Evolutionary conservation across 2,888 invertebrate species (phyloP).

Genomic region (Prenolepis imparis): DNA sequence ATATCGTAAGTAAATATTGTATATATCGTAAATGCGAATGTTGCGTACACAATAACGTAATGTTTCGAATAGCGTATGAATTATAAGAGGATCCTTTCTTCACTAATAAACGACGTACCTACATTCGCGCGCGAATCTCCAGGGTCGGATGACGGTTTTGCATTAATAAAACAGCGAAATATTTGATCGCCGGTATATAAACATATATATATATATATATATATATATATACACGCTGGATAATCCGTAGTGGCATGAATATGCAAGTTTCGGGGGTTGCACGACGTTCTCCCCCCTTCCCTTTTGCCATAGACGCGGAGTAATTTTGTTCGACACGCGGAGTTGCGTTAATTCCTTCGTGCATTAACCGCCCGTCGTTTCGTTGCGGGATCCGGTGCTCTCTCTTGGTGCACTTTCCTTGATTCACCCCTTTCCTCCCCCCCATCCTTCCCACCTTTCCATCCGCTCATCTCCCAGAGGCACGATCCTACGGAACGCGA

Average conservation of each 20-base stretch:
- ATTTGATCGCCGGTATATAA: slow-evolving; percentile 41
- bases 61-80: not conserved
- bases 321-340: slow-evolving; percentile 66
- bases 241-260: slow-evolving; percentile 67
- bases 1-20: not conserved
- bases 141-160: slow-evolving; percentile 35
- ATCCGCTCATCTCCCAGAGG: not conserved
- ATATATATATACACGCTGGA: slow-evolving; percentile 45
- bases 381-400: not conserved
- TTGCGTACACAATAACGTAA: not conserved
- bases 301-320: slow-evolving; percentile 20
- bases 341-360: slow-evolving; percentile 65
- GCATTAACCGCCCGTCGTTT: slow-evolving; percentile 59
- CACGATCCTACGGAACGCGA: slow-evolving; percentile 1
- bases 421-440: not conserved
- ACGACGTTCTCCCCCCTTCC: not conserved
- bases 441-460: too few relatives aligned
- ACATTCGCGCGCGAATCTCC: not conserved
- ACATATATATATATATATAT: slow-evolving; percentile 19
- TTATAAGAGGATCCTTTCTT: slow-evolving; percentile 30
- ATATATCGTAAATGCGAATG: not conserved
- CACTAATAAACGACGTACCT: slow-evolving; percentile 8
- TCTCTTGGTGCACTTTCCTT: not conserved
- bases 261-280: slow-evolving; percentile 58
- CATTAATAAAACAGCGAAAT: slow-evolving; percentile 64